Evolutionary conservation across 2,888 invertebrate species (phyloP).

Genomic region (Mamestra brassicae): DNA sequence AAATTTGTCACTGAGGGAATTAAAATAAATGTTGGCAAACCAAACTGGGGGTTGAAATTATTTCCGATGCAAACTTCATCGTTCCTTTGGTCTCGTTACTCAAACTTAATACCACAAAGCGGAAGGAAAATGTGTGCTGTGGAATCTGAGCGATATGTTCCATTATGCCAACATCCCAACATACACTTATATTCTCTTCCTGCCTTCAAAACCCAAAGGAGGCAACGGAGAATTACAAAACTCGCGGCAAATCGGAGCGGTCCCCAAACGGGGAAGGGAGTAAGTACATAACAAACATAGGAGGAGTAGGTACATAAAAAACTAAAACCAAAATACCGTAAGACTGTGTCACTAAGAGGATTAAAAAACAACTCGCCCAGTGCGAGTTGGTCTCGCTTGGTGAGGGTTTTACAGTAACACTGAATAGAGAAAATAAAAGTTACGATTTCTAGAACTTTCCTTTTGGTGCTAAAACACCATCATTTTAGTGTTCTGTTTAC

Average conservation of each 20-base stretch:
- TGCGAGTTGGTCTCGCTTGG: neutral
- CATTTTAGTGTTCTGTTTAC: neutral
- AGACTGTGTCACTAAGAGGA: conserved; percentile 24
- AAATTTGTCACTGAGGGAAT: conserved; percentile 24
- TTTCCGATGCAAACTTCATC: conserved; percentile 29
- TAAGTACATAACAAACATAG: conserved; percentile 33
- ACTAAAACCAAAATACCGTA: conserved; percentile 34
- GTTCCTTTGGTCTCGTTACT: neutral
- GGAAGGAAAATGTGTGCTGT: conserved; percentile 32
- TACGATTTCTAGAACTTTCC: neutral
- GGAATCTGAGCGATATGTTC: conserved; percentile 41
- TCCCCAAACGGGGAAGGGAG: conserved; percentile 20
- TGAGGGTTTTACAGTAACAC: neutral
- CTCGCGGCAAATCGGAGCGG: conserved; percentile 29
- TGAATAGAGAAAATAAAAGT: neutral
- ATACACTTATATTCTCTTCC: conserved; percentile 43
- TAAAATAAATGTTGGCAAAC: conserved; percentile 23
- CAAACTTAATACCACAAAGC: conserved; percentile 1
- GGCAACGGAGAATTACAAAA: conserved; percentile 42
- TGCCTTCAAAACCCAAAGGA: conserved; percentile 46
- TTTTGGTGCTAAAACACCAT: neutral
- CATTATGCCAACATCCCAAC: conserved; percentile 43
- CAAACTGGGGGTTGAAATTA: conserved; percentile 18
- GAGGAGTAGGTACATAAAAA: conserved; percentile 24
- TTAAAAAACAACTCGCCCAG: conserved; percentile 20